phyloP scores from a whole-genome alignment of 2,888 invertebrate species.

The Melieria crassipennis region DNA sequence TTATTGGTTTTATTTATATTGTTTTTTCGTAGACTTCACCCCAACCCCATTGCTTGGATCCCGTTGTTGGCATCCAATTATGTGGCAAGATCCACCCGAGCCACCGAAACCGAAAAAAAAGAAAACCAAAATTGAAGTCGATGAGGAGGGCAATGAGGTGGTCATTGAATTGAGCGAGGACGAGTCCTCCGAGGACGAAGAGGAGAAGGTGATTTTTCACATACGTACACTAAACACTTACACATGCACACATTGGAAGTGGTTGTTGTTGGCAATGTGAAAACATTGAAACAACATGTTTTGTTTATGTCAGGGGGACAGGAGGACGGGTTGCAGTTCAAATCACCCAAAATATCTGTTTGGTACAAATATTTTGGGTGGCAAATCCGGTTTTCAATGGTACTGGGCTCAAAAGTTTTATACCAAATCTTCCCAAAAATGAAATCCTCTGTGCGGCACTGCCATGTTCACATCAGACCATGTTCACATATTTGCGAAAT shows the following conservation, averaged over 20 bases:
- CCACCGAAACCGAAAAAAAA: slow-evolving; percentile 64
- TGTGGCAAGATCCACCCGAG: slow-evolving; percentile 70
- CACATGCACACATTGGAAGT: not conserved
- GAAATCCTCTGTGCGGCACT: not conserved
- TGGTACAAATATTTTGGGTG: too few species aligned
- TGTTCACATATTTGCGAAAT: too few species aligned
- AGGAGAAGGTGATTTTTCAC: slow-evolving; percentile 46
- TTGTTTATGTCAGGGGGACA: too few species aligned
- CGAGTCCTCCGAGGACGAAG: slow-evolving; percentile 62
- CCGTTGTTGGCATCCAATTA: slow-evolving; percentile 73
- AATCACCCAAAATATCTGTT: too few species aligned
- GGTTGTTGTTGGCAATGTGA: too few species aligned
- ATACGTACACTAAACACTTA: not conserved
- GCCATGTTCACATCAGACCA: too few species aligned
- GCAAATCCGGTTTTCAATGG: too few species aligned
- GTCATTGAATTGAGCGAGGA: slow-evolving; percentile 64
- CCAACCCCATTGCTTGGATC: slow-evolving; percentile 69
- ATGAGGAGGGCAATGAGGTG: slow-evolving; percentile 63
- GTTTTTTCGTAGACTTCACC: slow-evolving; percentile 65
- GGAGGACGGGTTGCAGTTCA: too few species aligned
- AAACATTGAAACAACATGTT: too few species aligned
- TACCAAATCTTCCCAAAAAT: too few species aligned
- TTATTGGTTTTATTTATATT: not conserved
- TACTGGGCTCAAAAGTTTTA: too few species aligned
- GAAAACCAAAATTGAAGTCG: slow-evolving; percentile 64